Conservation (phyloP, 2,888 invertebrate species). For the Drosophila nigritarsus region DNA sequence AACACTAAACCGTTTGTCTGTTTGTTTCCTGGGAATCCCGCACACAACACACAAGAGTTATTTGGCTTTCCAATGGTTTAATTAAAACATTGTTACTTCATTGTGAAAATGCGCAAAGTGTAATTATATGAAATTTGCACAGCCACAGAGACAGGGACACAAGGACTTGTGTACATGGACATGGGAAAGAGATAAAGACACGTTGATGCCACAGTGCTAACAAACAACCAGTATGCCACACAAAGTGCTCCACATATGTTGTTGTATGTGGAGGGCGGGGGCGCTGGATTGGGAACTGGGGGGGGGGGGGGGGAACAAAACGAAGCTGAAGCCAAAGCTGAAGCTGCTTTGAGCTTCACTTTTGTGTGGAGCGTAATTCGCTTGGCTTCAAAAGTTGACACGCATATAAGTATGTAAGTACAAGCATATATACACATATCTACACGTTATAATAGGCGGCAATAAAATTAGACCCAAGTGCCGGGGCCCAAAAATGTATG, state of each 20-base stretch:
- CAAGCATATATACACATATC: constrained; percentile 20
- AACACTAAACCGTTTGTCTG: constrained; percentile 45
- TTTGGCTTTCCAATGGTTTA: constrained; percentile 80
- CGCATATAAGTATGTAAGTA: constrained; percentile 50
- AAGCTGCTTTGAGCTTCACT: constrained; percentile 53
- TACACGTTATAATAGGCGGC: constrained; percentile 66
- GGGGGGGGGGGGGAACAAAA: not conserved
- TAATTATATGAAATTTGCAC: constrained; percentile 80
- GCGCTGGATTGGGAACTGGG: not conserved
- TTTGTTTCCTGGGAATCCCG: constrained; percentile 52
- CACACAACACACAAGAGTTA: constrained; percentile 71
- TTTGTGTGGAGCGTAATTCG: constrained; percentile 56
- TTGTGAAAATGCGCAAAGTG: constrained; percentile 82
- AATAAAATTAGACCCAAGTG: constrained; percentile 72
- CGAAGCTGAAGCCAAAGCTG: constrained; percentile 46
- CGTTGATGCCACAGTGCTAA: constrained; percentile 59
- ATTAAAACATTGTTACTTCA: constrained; percentile 81
- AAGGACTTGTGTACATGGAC: not conserved
- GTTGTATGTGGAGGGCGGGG: not conserved
- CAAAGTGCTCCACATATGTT: constrained; percentile 71
- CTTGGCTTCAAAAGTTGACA: constrained; percentile 76
- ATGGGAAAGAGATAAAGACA: constrained; percentile 2
- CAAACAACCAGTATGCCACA: constrained; percentile 73
- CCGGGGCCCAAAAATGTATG: constrained; percentile 61
- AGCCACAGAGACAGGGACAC: constrained; percentile 50